phyloP scores from a whole-genome alignment of 1,140 invertebrate species.

The Solen grandis region DNA sequence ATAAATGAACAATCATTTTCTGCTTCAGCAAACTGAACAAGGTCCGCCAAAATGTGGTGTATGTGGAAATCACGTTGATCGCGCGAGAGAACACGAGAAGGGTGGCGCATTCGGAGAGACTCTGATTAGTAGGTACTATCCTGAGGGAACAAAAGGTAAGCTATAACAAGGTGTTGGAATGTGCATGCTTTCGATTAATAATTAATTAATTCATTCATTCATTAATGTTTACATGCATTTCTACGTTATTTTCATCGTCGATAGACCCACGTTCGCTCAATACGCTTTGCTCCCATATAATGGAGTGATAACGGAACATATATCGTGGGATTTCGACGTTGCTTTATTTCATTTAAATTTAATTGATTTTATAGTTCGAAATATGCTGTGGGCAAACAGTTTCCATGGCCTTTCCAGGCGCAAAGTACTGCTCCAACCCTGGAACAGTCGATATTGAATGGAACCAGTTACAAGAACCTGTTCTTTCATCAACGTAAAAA shows the following conservation, averaged over 20 bases:
- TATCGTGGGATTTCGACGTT: too few species aligned
- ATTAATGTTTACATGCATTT: not conserved
- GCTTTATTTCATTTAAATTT: not conserved
- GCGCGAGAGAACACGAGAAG: conserved; percentile 21
- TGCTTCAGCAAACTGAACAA: conserved; percentile 31
- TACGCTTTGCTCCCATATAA: not conserved
- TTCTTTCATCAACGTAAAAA: too few species aligned
- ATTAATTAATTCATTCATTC: not conserved
- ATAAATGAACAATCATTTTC: too few species aligned
- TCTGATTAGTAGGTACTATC: conserved; percentile 61
- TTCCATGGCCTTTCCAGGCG: too few species aligned
- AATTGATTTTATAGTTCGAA: not conserved
- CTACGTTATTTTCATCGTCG: not conserved
- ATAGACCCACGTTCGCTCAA: not conserved
- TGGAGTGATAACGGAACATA: too few species aligned
- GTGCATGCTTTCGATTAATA: too few species aligned
- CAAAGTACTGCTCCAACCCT: too few species aligned
- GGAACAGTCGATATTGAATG: too few species aligned
- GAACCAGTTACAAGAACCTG: too few species aligned
- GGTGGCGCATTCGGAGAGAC: conserved; percentile 31
- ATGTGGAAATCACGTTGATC: conserved; percentile 75
- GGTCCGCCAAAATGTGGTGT: conserved; percentile 73
- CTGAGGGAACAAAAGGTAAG: conserved; percentile 53
- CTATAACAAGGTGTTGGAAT: too few species aligned
- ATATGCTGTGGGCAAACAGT: too few species aligned